Conservation (phyloP, 2,113 vertebrate species). For the Atrichornis clamosus region DNA sequence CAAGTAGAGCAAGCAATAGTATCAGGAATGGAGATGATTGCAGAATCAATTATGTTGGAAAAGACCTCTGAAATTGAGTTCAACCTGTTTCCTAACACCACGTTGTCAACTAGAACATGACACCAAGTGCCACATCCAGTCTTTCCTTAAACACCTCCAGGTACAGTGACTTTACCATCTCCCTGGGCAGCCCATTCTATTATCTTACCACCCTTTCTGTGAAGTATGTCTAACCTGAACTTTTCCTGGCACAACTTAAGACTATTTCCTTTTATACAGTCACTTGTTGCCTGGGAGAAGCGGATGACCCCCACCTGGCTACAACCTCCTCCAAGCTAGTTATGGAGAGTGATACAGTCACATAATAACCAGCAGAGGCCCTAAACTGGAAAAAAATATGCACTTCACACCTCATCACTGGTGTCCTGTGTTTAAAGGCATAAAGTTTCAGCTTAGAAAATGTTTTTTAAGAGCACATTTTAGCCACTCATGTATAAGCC, state of each 20-base stretch:
- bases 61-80: not conserved
- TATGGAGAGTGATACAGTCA: not conserved
- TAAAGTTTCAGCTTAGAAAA: not conserved
- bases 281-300: not conserved
- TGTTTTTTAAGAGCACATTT: not conserved
- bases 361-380: not conserved
- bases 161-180: not conserved
- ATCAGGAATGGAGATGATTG: not conserved
- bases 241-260: not conserved
- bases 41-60: not conserved
- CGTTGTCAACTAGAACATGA: not conserved
- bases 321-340: not conserved
- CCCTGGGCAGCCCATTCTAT: not conserved
- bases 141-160: not conserved
- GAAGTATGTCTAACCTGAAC: too few species aligned
- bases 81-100: fast-evolving
- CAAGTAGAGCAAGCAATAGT: not conserved
- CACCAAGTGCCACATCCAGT: too few species aligned
- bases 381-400: not conserved
- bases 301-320: not conserved
- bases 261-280: not conserved
- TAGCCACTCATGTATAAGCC: not conserved
- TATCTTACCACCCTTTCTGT: not conserved
- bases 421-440: not conserved
- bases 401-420: not conserved